phyloP scores from a whole-genome alignment of 2,888 invertebrate species.

The Molorchus minor region DNA sequence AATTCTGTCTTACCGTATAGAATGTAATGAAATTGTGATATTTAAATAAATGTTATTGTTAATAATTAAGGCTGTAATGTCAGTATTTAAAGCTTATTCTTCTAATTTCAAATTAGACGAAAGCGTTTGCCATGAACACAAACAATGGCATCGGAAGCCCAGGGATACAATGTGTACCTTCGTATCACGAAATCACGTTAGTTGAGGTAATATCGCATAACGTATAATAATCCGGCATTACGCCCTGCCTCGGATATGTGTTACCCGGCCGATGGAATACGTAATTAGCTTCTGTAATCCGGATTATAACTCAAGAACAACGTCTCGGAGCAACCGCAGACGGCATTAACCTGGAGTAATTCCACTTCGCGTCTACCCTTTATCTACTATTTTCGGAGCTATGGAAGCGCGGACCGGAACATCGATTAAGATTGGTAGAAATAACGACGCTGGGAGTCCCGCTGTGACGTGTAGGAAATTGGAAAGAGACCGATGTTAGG shows the following conservation, averaged over 20 bases:
- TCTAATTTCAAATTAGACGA: too few species aligned
- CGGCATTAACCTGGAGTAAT: constrained; percentile 34
- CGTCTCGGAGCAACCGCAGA: constrained; percentile 34
- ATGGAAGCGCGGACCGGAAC: constrained; percentile 15
- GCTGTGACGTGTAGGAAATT: too few species aligned
- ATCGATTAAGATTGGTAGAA: constrained; percentile 32
- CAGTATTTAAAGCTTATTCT: too few species aligned
- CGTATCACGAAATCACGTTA: constrained; percentile 24
- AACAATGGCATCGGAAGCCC: background rate
- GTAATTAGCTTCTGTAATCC: constrained; percentile 56
- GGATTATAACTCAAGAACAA: constrained; percentile 53
- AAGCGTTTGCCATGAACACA: background rate
- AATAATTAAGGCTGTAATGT: too few species aligned
- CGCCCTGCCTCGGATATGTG: constrained; percentile 32
- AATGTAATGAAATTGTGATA: too few species aligned
- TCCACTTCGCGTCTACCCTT: constrained; percentile 16
- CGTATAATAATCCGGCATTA: constrained; percentile 38
- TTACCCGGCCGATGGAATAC: constrained; percentile 50
- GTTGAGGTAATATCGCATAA: constrained; percentile 30
- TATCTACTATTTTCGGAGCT: too few species aligned
- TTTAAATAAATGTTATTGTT: too few species aligned
- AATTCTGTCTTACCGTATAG: too few species aligned
- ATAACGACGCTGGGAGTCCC: too few species aligned
- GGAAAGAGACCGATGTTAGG: too few species aligned
- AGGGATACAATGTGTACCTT: constrained; percentile 6